phyloP scores from a whole-genome alignment of 1,140 invertebrate species.

The Hesperophylax magnus region DNA sequence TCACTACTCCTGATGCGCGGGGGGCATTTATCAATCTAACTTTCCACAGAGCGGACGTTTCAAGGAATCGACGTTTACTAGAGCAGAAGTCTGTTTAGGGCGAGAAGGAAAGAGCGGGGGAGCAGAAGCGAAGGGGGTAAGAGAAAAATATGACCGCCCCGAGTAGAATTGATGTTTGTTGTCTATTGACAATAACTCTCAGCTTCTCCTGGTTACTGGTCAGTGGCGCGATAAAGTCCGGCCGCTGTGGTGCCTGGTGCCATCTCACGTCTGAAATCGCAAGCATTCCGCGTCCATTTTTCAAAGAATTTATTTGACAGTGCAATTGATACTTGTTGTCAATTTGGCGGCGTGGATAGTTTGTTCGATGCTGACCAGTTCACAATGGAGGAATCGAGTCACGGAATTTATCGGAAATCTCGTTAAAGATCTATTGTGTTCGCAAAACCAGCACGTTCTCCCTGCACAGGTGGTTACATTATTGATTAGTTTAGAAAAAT shows the following conservation, averaged over 20 bases:
- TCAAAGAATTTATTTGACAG: slow-evolving; percentile 42
- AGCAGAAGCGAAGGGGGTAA: neutral
- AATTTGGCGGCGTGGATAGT: slow-evolving; percentile 31
- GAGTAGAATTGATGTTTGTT: slow-evolving; percentile 55
- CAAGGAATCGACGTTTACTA: slow-evolving; percentile 19
- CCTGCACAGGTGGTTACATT: no score
- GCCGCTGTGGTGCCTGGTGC: slow-evolving; percentile 9
- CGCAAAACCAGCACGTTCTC: no score
- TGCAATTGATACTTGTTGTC: slow-evolving; percentile 43
- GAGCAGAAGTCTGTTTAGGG: neutral
- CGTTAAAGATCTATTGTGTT: no score
- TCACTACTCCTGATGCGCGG: neutral
- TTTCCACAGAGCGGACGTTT: slow-evolving; percentile 22
- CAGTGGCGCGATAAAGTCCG: slow-evolving; percentile 45
- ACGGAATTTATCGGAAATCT: neutral
- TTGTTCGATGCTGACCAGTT: slow-evolving; percentile 14
- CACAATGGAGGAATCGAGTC: neutral
- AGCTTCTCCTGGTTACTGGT: slow-evolving; percentile 35
- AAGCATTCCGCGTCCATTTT: slow-evolving; percentile 18
- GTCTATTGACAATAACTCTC: slow-evolving; percentile 55
- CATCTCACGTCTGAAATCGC: slow-evolving; percentile 33
- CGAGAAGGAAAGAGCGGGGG: neutral
- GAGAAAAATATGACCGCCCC: slow-evolving; percentile 53
- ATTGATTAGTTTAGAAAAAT: no score
- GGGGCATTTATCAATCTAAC: slow-evolving; percentile 26